Evolutionary conservation across 53 echinoderm and acorn worm genomes (phyloP).

Genomic region (Arbacia lixula): DNA sequence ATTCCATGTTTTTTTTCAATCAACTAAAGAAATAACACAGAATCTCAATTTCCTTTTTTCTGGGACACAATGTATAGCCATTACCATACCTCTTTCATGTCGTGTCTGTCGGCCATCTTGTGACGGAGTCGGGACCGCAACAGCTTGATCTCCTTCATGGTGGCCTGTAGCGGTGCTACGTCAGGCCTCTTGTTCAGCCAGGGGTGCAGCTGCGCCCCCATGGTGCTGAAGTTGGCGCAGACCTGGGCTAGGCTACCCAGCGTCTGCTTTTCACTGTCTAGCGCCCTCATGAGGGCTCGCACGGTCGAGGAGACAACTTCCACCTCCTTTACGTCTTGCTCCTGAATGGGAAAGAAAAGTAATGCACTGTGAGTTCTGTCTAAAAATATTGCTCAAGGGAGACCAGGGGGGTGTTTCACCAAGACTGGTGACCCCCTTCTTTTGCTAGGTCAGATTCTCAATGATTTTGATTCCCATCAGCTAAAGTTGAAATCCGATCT

Average conservation of each 20-base stretch:
- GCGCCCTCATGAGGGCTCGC: conserved; percentile 12
- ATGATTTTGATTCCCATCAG: no score
- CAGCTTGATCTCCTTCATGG: conserved; percentile 75
- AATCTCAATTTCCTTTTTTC: no score
- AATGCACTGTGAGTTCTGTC: no score
- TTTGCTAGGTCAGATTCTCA: no score
- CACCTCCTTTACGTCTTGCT: conserved; percentile 38
- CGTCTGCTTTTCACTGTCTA: conserved; percentile 34
- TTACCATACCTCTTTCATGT: conserved; percentile 80
- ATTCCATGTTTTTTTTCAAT: no score
- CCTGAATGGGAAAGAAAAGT: no score
- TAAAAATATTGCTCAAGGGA: no score
- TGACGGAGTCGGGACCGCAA: conserved; percentile 74
- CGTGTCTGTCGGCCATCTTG: conserved; percentile 74
- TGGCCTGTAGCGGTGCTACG: conserved; percentile 66
- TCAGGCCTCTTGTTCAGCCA: conserved; percentile 78
- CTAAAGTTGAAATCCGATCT: no score
- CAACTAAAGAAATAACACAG: no score
- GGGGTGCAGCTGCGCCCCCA: conserved; percentile 48
- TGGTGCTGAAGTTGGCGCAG: conserved; percentile 32
- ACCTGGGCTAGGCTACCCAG: conserved; percentile 56
- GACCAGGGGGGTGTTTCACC: no score
- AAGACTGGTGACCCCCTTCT: no score
- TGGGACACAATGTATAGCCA: background rate
- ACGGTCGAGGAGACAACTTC: conserved; percentile 38